Percentiles rank a stretch among this genome's conserved stretches.
Conservation (phyloP, 2,113 vertebrate species). For the Syngnathoides biaculeatus region DNA sequence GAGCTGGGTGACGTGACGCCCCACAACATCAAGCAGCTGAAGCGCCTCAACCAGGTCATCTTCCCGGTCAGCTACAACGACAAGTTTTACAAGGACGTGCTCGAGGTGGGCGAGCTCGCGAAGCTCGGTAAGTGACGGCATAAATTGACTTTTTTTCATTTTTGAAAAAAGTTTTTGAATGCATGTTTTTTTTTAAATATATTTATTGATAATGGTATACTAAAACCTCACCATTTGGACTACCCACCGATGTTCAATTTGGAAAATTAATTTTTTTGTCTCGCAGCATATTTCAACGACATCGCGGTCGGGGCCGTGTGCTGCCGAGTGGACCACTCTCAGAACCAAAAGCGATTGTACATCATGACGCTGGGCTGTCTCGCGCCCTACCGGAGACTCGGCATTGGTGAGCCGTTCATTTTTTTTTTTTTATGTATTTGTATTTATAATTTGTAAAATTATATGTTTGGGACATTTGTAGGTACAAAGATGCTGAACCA, state of each 20-base stretch:
- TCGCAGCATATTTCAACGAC: slow-evolving; percentile 97
- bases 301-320: slow-evolving; percentile 98
- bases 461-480: slow-evolving; percentile 48
- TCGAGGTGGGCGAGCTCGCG: slow-evolving; percentile 98
- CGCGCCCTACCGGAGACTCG: slow-evolving; percentile 96
- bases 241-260: too few relatives aligned
- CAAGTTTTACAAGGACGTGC: slow-evolving; percentile 99
- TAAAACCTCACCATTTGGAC: too few relatives aligned
- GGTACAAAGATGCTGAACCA: slow-evolving; percentile 99
- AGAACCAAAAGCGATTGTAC: slow-evolving; percentile 98
- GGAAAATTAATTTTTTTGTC: not conserved
- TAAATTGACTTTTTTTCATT: not conserved
- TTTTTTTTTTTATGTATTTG: not conserved
- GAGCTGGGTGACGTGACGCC: slow-evolving; percentile 99
- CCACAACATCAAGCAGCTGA: slow-evolving; percentile 99
- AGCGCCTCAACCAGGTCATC: slow-evolving; percentile 98
- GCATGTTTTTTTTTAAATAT: too few relatives aligned
- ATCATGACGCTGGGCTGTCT: slow-evolving; percentile 99
- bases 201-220: too few relatives aligned
- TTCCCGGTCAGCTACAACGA: slow-evolving; percentile 99
- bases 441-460: slow-evolving; percentile 12
- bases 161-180: too few relatives aligned
- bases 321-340: slow-evolving; percentile 98
- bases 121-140: slow-evolving; percentile 84
- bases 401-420: slow-evolving; percentile 83